A percentile compares a stretch with the other conserved stretches of the same genome.
These are phyloP conservation scores for Aphodius sticticus DNA, from an alignment of 2,888 invertebrate genomes.

Conservation along the genomic window DNA sequence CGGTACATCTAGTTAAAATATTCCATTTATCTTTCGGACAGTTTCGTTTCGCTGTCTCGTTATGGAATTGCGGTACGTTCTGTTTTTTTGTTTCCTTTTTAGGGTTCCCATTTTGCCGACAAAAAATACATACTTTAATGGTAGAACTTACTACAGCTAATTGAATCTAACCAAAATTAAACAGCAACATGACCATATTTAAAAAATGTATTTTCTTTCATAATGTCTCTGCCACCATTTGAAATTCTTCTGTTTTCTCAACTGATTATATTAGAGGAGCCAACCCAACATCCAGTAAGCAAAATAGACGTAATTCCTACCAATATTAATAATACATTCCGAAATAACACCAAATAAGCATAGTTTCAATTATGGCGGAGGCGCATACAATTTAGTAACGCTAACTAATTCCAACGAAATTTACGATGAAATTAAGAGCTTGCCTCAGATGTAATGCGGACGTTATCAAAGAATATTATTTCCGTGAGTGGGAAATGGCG, in stretches of 20 bases:
- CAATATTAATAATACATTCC: neutral
- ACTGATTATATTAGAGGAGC: too few species aligned
- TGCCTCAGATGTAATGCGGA: neutral
- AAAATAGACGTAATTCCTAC: too few species aligned
- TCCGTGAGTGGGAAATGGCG: neutral
- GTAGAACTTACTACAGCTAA: too few species aligned
- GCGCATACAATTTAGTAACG: neutral
- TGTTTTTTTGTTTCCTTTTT: neutral
- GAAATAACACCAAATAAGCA: neutral
- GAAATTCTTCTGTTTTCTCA: too few species aligned
- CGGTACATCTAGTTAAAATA: constrained; percentile 4
- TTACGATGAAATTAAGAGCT: neutral
- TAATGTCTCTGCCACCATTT: too few species aligned
- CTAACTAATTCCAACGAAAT: neutral
- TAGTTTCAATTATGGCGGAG: neutral
- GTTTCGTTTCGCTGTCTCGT: neutral
- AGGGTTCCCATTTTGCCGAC: neutral
- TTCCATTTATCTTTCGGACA: neutral
- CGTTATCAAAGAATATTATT: constrained; percentile 4
- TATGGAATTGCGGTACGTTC: neutral
- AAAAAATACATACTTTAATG: too few species aligned
- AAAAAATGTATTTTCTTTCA: too few species aligned
- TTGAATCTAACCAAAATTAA: too few species aligned
- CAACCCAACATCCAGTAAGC: too few species aligned
- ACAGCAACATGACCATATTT: too few species aligned